Conservation (phyloP, 2,888 invertebrate genomes). For the Lissonota sp. region DNA sequence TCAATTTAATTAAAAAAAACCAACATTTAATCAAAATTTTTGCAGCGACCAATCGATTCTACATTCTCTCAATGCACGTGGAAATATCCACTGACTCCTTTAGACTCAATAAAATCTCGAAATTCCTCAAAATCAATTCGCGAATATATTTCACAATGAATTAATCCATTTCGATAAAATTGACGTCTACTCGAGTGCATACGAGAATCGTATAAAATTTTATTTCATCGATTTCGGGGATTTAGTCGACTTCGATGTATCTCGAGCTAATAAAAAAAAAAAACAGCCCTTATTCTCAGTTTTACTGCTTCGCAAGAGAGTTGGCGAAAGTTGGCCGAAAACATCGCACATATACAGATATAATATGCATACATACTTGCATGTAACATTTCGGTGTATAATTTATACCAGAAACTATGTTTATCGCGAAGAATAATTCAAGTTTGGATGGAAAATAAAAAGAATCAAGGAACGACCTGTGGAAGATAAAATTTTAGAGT, state of each 20-base stretch:
- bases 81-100: too few species aligned
- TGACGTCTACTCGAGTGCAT: background rate
- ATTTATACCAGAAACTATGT: slow-evolving; percentile 55
- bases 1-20: too few species aligned
- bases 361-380: slow-evolving; percentile 1
- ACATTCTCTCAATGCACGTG: too few species aligned
- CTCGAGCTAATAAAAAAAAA: slow-evolving; percentile 41
- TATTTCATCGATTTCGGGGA: slow-evolving; percentile 33
- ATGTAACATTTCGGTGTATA: background rate
- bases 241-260: slow-evolving; percentile 16
- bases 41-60: too few species aligned
- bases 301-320: slow-evolving; percentile 59
- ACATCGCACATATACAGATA: slow-evolving; percentile 52
- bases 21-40: background rate
- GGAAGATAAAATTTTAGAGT: slow-evolving; percentile 81
- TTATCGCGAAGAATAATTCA: slow-evolving; percentile 63
- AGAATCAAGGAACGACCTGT: slow-evolving; percentile 64
- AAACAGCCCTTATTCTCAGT: slow-evolving; percentile 27
- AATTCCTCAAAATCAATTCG: too few species aligned
- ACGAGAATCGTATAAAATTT: slow-evolving; percentile 30
- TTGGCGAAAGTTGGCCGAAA: slow-evolving; percentile 68
- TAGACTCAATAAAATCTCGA: too few species aligned
- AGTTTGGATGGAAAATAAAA: slow-evolving; percentile 55
- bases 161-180: too few species aligned
- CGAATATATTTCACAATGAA: too few species aligned